Evolutionary conservation across 2,797 vertebrate genomes (phyloP).

Genomic region (Acanthiza pusilla): DNA sequence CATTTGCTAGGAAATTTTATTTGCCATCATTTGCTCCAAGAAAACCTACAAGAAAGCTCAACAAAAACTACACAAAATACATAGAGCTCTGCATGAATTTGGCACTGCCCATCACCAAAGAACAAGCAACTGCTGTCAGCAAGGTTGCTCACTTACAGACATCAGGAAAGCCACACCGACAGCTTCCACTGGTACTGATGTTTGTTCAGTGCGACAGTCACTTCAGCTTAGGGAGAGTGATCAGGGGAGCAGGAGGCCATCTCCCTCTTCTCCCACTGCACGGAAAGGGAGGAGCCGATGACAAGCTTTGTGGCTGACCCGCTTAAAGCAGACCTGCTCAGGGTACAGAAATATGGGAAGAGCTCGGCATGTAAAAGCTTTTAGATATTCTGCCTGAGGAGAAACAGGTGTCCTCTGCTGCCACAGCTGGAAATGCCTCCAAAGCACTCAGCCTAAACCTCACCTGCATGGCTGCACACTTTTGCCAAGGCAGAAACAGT

Average conservation of each 20-base stretch:
- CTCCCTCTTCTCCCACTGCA: not conserved
- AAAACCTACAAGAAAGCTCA: not conserved
- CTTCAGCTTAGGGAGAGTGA: not conserved
- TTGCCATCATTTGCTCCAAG: not conserved
- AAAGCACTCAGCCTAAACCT: not conserved
- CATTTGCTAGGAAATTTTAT: not conserved
- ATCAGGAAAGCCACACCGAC: not conserved
- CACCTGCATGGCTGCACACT: accelerated
- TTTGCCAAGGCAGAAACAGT: not conserved
- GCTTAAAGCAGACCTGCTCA: not conserved
- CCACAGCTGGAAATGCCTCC: not conserved
- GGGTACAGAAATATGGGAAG: not conserved
- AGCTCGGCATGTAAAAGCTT: not conserved
- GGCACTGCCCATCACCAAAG: not conserved
- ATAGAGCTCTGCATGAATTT: not conserved
- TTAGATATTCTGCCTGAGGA: not conserved
- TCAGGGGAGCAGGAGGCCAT: not conserved
- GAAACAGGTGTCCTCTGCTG: not conserved
- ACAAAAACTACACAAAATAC: not conserved
- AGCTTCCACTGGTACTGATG: not conserved
- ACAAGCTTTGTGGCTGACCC: not conserved
- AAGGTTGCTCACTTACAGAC: not conserved
- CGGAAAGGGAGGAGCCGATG: not conserved
- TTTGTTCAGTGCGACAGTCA: not conserved
- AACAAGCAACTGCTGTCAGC: not conserved